Conservation (phyloP, 2,888 invertebrate genomes). For the Coenonympha glycerion region DNA sequence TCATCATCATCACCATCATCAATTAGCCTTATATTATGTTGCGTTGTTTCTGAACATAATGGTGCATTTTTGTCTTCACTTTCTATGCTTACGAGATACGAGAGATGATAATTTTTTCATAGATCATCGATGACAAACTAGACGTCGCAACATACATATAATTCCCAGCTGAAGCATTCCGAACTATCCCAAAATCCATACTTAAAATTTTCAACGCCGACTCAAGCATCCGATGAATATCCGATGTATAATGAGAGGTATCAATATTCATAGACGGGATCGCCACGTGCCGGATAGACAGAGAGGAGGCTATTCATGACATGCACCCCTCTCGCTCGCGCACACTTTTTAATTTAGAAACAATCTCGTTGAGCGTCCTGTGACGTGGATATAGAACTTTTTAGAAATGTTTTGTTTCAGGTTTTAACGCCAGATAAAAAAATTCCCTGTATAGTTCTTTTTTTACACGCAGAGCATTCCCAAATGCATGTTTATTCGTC, state of each 20-base stretch:
- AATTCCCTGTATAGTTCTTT: not conserved
- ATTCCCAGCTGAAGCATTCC: not conserved
- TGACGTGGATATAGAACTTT: constrained; percentile 18
- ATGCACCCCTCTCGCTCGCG: constrained; percentile 30
- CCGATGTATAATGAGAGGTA: constrained; percentile 38
- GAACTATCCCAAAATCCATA: not conserved
- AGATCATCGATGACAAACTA: too few relatives aligned
- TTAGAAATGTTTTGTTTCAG: not conserved
- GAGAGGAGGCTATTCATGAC: constrained; percentile 30
- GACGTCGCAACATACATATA: too few relatives aligned
- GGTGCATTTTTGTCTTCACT: too few relatives aligned
- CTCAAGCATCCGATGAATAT: constrained; percentile 32
- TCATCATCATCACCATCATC: too few relatives aligned
- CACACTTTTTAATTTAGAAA: constrained; percentile 43
- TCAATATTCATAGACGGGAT: constrained; percentile 44
- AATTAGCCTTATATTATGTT: too few relatives aligned
- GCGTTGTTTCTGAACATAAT: too few relatives aligned
- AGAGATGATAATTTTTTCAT: too few relatives aligned
- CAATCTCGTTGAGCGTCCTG: constrained; percentile 40
- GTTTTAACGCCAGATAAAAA: too few relatives aligned
- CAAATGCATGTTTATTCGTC: too few relatives aligned
- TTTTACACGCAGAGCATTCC: too few relatives aligned
- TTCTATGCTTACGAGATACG: too few relatives aligned
- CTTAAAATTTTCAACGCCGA: constrained; percentile 15
- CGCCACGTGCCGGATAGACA: constrained; percentile 43